Base-by-base conservation (phyloP, 2,113 vertebrate species). In the Halichoeres trimaculatus region DNA sequence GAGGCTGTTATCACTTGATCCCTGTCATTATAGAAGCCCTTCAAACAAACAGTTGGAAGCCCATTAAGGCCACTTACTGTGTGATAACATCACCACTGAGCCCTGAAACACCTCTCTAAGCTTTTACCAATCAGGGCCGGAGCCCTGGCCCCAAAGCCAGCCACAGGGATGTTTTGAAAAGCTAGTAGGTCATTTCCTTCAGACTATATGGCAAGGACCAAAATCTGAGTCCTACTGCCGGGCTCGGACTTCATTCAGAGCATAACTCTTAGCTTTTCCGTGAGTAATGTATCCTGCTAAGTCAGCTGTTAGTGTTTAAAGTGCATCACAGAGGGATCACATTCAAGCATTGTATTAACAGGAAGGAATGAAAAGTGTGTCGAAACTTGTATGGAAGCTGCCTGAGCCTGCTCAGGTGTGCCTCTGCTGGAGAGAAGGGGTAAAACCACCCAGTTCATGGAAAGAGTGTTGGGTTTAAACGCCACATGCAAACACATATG, bases 21-120 rank as follows among this genome's bases (percentile, higher is more conserved):
- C 93, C 89, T 90, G 88, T 92, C 93, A 93, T 94, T 93, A 93
- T 68, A 72, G 62, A 71, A 91, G 78, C 82, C 87, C 89, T 92
- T 93, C 90, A 93, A 91, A 89, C 88, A 94, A 94, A 93, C 91
- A 91, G 85, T 90, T 92, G 89, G 87, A 93, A 93, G 90, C 87
- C 92, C 89, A 94, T 94, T 93, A 93, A 88, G 89, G 86, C 91
- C 87, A 92, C 93, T 93, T 92, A 90, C 88, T 77, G 67, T 87
- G 87, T 89, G 92, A 94, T 93, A 94, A 90, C 91, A 93, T 94
- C 92, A 60, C 79, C 84, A 87, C 89, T 91, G 87, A 92, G 89
- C 88, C 89, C 89, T 90, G 82, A 91, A 91, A 93, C 86, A 87
- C 93, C 86, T 90, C 87, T 72, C 65, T 81, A 88, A 90, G 89